Base-by-base conservation (phyloP, 2,113 vertebrate genomes). In the Ranitomeya imitator region DNA sequence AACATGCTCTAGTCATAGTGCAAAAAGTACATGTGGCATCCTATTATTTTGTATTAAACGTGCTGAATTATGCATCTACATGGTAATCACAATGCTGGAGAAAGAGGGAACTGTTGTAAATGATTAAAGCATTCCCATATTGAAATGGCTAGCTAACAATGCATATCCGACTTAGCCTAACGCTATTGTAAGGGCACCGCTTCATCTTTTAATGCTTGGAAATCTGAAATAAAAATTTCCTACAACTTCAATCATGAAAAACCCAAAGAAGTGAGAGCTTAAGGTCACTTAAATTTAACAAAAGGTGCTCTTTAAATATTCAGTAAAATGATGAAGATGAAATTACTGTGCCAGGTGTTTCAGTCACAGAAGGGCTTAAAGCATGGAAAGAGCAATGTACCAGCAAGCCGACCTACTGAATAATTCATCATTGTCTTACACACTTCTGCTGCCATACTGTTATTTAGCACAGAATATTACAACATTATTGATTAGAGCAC, bases 391-490 rank as follows among this genome's bases (percentile, higher is more conserved):
- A 92, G 77, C 91, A 91, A 87, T 76, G 91, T 85, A 90, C 87
- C 89, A 91, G 91, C 89, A 89, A 92, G 85, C 88, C 90, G 90
- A 74, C 87, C 69, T 91, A 21, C 81, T 95, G 94, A 94, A 95
- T 95, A 93, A 95, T 95, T 95, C 92, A 95, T 94, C 86, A 90
- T 85, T 88, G 86, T 91, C 93, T 93, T 90, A 89, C 76, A 83
- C 90, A 92, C 89, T 92, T 93, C 90, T 57, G 86, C 89, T 92
- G 91, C 92, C 87, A 54, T 90, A 90, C 88, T 92, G 88, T 93
- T 95, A 94, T 93, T 94, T 96, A 94, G 91, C 91, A 93, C 93
- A 92, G 91, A 91, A 93, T 93, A 93, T 95, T 94, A 93, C 93
- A 92, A 92, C 91, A 86, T 94, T 95, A 95, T 95, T 95, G 94